Percentiles rank a stretch among this genome's conserved stretches.
phyloP scores from a whole-genome alignment of 2,888 invertebrate species.

The Ectobius pallidus region DNA sequence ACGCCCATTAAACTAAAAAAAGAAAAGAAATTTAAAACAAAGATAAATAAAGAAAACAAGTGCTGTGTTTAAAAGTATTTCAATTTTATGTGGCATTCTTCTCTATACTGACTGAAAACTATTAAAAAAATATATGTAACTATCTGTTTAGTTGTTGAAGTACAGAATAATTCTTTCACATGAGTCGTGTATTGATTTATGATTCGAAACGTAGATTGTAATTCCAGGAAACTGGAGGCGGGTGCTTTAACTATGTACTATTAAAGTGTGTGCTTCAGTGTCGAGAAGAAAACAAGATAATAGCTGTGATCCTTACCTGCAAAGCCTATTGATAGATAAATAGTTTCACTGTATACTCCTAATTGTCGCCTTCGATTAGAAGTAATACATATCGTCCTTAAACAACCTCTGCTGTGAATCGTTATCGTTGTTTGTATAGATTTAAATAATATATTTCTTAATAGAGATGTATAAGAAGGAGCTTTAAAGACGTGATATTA shows the following conservation, averaged over 20 bases:
- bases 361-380: constrained; percentile 2
- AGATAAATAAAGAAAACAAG: too few species aligned
- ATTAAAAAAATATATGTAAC: neutral
- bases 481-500: neutral
- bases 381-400: constrained; percentile 2
- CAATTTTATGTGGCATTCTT: neutral
- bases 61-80: neutral
- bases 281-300: neutral
- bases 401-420: neutral
- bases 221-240: neutral
- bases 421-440: neutral
- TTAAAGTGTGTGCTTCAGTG: neutral
- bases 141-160: neutral
- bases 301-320: constrained; percentile 8
- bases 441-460: neutral
- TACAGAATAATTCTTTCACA: neutral
- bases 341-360: neutral
- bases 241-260: neutral
- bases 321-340: too few species aligned
- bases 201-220: neutral
- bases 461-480: neutral
- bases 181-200: constrained; percentile 3
- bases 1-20: too few species aligned
- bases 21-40: too few species aligned
- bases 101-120: too few species aligned